Conservation (phyloP, 2,888 invertebrate species). For the Gymnosoma rotundatum region DNA sequence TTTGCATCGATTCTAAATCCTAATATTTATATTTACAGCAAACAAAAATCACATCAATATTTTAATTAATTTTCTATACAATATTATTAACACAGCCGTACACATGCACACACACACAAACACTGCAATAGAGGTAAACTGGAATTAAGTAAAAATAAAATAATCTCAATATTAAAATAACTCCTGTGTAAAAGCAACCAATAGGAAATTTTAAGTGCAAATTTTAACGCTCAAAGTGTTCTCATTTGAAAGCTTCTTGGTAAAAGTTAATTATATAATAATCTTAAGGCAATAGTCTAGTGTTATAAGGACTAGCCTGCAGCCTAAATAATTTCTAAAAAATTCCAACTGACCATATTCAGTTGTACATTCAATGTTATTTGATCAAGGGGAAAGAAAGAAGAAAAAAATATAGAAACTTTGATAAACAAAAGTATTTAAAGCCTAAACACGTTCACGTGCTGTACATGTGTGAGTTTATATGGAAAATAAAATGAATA, state of each 20-base stretch:
- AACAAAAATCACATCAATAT: constrained; percentile 68
- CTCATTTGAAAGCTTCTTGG: not conserved
- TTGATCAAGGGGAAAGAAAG: not conserved
- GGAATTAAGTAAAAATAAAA: constrained; percentile 28
- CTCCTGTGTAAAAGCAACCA: not conserved
- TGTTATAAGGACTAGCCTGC: too few species aligned
- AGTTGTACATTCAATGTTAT: not conserved
- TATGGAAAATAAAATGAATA: constrained; percentile 15
- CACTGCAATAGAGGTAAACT: too few species aligned
- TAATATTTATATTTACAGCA: constrained; percentile 48
- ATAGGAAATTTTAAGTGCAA: not conserved
- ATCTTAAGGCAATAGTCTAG: too few species aligned
- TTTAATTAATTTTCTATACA: constrained; percentile 69
- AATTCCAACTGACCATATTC: not conserved
- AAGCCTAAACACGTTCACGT: constrained; percentile 55
- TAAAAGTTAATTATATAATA: not conserved
- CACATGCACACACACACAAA: not conserved
- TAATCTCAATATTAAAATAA: constrained; percentile 27
- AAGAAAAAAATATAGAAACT: not conserved
- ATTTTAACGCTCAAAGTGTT: not conserved
- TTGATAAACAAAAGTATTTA: constrained; percentile 20
- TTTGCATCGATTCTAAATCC: constrained; percentile 41
- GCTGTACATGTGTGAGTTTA: constrained; percentile 1
- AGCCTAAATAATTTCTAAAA: not conserved
- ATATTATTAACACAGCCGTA: constrained; percentile 50